Conservation (phyloP, 2,888 invertebrate species). For the Podotricha telesiphe region DNA sequence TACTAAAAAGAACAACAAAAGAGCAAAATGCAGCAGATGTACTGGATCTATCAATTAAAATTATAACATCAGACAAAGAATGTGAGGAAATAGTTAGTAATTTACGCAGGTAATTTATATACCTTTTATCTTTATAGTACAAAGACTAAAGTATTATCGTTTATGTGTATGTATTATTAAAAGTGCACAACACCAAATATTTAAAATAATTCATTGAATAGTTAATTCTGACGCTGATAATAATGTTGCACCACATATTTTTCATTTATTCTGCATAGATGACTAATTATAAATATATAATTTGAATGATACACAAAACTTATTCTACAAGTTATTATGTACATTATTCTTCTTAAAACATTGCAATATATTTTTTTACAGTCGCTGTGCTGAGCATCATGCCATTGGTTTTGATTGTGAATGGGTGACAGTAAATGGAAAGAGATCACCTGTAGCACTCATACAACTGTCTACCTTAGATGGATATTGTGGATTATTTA, state of each 20-base stretch:
- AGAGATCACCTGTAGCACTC: slow-evolving; percentile 85
- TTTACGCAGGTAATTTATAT: slow-evolving; percentile 56
- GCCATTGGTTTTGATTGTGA: slow-evolving; percentile 92
- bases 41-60: slow-evolving; percentile 60
- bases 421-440: slow-evolving; percentile 87
- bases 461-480: slow-evolving; percentile 88
- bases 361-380: slow-evolving; percentile 45
- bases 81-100: slow-evolving; percentile 61
- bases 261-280: background rate
- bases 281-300: background rate
- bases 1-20: slow-evolving; percentile 50
- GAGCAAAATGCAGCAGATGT: slow-evolving; percentile 51
- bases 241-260: background rate
- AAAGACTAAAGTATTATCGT: too few species aligned
- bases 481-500: slow-evolving; percentile 88
- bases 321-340: too few species aligned
- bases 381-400: slow-evolving; percentile 63
- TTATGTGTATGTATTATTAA: too few species aligned
- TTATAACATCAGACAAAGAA: slow-evolving; percentile 55
- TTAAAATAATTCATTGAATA: background rate
- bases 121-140: too few species aligned
- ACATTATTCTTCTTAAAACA: too few species aligned
- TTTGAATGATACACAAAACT: background rate
- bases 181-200: background rate
- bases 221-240: background rate